Percentiles rank a stretch among this genome's conserved stretches.
These are phyloP conservation scores for Heliornis fulica DNA, from an alignment of 2,113 vertebrate species.

Conservation along the genomic window DNA sequence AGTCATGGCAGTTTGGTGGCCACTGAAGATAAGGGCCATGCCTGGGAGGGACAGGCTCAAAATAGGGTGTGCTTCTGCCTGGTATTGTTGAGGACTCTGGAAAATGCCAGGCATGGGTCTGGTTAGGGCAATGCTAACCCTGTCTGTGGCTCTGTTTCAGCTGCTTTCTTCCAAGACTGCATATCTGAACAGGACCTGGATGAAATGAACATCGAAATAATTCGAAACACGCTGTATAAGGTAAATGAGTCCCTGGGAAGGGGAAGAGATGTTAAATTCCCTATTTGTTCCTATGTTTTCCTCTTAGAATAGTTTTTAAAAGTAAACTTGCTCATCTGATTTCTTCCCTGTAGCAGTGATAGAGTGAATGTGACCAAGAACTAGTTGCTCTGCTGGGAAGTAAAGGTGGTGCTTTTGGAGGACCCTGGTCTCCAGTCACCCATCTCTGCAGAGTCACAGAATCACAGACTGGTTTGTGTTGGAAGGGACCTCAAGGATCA, in stretches of 20 bases:
- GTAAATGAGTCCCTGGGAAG: constrained; percentile 63
- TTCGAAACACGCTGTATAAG: constrained; percentile 98
- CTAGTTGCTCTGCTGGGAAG: neutral
- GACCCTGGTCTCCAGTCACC: accelerated
- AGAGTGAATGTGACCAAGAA: neutral
- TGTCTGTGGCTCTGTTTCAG: constrained; percentile 69
- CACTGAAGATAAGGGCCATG: neutral
- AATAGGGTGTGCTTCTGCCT: neutral
- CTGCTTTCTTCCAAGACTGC: constrained; percentile 98
- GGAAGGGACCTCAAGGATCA: too few relatives aligned
- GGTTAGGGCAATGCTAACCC: neutral
- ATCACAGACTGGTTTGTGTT: too few relatives aligned
- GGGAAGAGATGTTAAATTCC: neutral
- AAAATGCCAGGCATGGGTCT: neutral
- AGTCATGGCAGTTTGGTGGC: neutral
- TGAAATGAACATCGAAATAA: constrained; percentile 99
- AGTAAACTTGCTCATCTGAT: neutral
- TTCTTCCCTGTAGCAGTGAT: neutral
- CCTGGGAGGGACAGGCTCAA: neutral
- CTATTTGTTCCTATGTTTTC: neutral
- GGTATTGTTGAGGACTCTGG: neutral
- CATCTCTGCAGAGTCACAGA: neutral
- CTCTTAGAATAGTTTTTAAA: neutral
- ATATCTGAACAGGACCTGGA: constrained; percentile 98
- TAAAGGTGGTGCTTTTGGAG: neutral